A percentile compares a stretch with the other conserved stretches of the same genome.
phyloP scores from a whole-genome alignment of 2,888 invertebrate genomes.

The Aplocera efformata region DNA sequence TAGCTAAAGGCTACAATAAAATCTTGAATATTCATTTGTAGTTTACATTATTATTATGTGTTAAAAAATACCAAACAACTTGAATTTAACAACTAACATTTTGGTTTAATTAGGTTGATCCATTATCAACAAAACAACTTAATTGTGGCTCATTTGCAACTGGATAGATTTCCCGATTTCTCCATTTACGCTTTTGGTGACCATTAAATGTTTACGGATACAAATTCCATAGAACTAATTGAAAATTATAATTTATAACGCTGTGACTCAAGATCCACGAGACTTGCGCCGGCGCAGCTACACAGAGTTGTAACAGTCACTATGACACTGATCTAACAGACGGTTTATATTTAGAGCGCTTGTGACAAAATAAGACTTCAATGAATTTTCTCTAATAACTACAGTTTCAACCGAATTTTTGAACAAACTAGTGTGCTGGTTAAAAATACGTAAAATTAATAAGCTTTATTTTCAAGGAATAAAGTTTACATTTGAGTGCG shows the following conservation, averaged over 20 bases:
- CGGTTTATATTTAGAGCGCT: slow-evolving; percentile 61
- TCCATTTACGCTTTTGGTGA: neutral
- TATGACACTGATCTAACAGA: slow-evolving; percentile 18
- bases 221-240: slow-evolving; percentile 27
- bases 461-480: neutral
- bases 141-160: no score
- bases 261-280: slow-evolving; percentile 47
- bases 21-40: slow-evolving; percentile 1
- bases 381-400: slow-evolving; percentile 42
- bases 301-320: no score
- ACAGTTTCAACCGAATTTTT: slow-evolving; percentile 24
- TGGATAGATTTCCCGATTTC: no score
- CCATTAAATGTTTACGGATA: slow-evolving; percentile 27
- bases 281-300: slow-evolving; percentile 32
- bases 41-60: no score
- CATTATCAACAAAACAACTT: no score
- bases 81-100: no score
- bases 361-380: slow-evolving; percentile 54
- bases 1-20: slow-evolving; percentile 15
- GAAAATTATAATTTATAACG: slow-evolving; percentile 38
- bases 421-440: slow-evolving; percentile 1
- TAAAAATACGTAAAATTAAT: neutral
- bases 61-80: no score
- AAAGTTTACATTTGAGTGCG: slow-evolving; percentile 3
- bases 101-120: no score